Conservation (phyloP, 2,113 vertebrate genomes). For the Syngnathus typhle region DNA sequence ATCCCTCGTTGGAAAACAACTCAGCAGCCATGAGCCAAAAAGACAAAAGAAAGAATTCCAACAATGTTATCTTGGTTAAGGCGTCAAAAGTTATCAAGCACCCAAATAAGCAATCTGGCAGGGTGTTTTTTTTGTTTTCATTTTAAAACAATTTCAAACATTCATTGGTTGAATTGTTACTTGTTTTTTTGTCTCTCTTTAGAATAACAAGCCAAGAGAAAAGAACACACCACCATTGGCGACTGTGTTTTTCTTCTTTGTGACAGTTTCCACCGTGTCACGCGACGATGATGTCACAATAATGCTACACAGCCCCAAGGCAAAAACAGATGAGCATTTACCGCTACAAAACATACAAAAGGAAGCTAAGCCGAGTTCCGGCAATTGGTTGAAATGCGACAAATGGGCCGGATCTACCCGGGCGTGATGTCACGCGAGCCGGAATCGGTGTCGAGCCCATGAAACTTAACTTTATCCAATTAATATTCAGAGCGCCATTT, state of each 20-base stretch:
- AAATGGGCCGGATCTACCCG: neutral
- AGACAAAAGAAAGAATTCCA: neutral
- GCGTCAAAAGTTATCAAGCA: neutral
- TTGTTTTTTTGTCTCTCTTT: neutral
- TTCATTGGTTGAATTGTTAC: neutral
- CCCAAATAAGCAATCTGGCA: neutral
- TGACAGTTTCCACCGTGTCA: neutral
- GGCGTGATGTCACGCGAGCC: constrained; percentile 12
- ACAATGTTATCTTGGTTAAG: neutral
- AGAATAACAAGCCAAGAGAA: neutral
- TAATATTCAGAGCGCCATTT: constrained; percentile 57
- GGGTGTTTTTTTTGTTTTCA: neutral
- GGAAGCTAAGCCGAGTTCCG: neutral
- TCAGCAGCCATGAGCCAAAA: neutral
- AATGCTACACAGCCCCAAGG: neutral
- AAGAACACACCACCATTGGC: neutral
- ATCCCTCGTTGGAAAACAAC: neutral
- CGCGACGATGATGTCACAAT: neutral
- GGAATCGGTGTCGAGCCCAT: constrained; percentile 21
- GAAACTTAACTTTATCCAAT: constrained; percentile 54
- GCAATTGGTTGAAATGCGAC: neutral
- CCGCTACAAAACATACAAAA: neutral
- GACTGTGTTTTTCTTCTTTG: neutral
- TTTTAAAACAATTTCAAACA: neutral
- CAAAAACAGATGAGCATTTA: neutral